Percentiles rank a stretch among this genome's conserved stretches.
These are phyloP conservation scores for Ophraella communa DNA, from an alignment of 2,888 invertebrate species.

Conservation along the genomic window DNA sequence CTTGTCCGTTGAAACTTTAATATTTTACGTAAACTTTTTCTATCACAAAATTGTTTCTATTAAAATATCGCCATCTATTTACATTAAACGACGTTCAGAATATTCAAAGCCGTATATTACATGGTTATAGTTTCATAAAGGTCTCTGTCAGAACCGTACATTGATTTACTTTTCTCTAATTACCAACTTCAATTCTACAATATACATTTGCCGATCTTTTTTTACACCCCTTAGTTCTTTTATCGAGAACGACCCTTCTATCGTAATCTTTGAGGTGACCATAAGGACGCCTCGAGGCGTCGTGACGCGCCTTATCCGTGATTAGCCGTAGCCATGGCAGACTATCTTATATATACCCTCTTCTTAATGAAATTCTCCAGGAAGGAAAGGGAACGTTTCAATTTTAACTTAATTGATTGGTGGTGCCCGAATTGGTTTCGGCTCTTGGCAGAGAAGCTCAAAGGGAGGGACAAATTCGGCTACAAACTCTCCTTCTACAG, in stretches of 20 bases:
- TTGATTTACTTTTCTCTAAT: slow-evolving; percentile 8
- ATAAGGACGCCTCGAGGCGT: slow-evolving; percentile 26
- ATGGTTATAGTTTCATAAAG: too few species aligned
- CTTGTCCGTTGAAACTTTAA: too few species aligned
- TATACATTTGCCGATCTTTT: slow-evolving; percentile 7
- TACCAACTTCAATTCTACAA: slow-evolving; percentile 6
- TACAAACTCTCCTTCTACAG: neutral
- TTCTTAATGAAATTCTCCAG: slow-evolving; percentile 56
- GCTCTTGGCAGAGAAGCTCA: neutral
- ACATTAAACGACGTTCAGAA: neutral
- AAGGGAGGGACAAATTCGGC: neutral
- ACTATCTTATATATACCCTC: slow-evolving; percentile 52
- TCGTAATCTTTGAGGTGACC: slow-evolving; percentile 42
- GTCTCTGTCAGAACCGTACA: too few species aligned
- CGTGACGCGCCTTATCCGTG: slow-evolving; percentile 42
- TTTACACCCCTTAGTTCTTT: slow-evolving; percentile 12
- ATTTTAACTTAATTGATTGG: slow-evolving; percentile 55
- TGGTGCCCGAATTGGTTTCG: slow-evolving; percentile 50
- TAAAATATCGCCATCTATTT: too few species aligned
- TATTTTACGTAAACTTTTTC: too few species aligned
- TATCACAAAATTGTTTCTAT: too few species aligned
- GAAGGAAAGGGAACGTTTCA: slow-evolving; percentile 50
- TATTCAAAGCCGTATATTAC: too few species aligned
- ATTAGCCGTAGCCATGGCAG: slow-evolving; percentile 47
- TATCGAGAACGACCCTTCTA: slow-evolving; percentile 7